These are phyloP conservation scores for Drosophila mimetica DNA, from an alignment of 2,888 invertebrate genomes.

Conservation along the genomic window DNA sequence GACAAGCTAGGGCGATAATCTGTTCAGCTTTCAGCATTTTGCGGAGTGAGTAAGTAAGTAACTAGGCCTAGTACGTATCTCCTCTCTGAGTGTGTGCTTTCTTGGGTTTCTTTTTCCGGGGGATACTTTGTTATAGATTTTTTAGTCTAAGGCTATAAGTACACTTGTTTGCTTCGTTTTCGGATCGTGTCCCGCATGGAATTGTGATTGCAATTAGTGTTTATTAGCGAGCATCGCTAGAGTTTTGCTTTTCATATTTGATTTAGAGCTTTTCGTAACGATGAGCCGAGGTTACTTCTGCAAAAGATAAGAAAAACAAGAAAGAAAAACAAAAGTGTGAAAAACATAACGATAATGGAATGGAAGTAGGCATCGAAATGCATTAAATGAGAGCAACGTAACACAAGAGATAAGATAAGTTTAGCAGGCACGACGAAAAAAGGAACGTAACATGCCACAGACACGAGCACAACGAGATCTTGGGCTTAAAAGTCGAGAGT, in stretches of 20 bases:
- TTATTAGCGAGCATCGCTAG: constrained; percentile 59
- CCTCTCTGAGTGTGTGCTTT: constrained; percentile 20
- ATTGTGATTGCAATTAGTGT: constrained; percentile 50
- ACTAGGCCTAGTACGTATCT: constrained; percentile 58
- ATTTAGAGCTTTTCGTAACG: constrained; percentile 96
- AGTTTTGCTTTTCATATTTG: constrained; percentile 47
- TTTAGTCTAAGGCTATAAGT: constrained; percentile 64
- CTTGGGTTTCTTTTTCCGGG: background rate
- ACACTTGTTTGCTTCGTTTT: constrained; percentile 64
- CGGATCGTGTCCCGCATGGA: constrained; percentile 24
- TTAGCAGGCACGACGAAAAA: constrained; percentile 41
- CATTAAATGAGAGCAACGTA: constrained; percentile 29
- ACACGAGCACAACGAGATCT: constrained; percentile 54
- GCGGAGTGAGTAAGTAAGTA: constrained; percentile 53
- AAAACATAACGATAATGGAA: constrained; percentile 60
- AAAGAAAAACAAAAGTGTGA: constrained; percentile 64
- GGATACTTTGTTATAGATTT: background rate
- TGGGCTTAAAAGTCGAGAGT: constrained; percentile 9
- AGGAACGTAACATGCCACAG: constrained; percentile 46
- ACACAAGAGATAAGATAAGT: constrained; percentile 48
- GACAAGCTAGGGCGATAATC: constrained; percentile 30
- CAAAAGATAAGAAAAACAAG: constrained; percentile 86
- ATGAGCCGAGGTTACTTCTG: constrained; percentile 96
- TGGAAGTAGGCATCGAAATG: constrained; percentile 46
- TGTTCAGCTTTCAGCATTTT: constrained; percentile 42